These are phyloP conservation scores for Heteromormyrus szaboi DNA, from an alignment of 2,797 vertebrate species.

Conservation along the genomic window DNA sequence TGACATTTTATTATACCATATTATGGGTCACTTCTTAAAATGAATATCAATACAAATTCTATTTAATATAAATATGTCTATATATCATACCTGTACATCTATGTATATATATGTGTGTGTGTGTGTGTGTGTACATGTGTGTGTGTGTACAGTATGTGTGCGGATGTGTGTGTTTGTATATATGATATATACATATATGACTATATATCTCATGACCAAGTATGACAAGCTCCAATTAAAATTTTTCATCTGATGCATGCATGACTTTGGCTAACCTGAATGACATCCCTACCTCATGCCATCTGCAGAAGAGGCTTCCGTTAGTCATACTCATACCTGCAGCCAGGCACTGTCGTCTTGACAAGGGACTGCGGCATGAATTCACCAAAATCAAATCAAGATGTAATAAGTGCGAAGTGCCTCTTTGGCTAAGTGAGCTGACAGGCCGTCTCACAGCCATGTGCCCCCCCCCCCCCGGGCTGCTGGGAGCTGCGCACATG, in stretches of 20 bases:
- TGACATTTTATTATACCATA: background rate
- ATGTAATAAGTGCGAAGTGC: background rate
- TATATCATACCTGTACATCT: background rate
- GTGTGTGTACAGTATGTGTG: background rate
- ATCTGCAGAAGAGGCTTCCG: background rate
- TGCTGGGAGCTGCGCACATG: slow-evolving; percentile 37
- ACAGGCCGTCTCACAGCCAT: slow-evolving; percentile 32
- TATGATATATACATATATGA: background rate
- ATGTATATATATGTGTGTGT: background rate
- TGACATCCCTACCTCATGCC: background rate
- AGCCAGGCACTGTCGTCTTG: background rate
- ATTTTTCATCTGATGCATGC: background rate
- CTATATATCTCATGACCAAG: background rate
- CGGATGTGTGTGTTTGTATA: background rate
- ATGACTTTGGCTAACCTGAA: background rate
- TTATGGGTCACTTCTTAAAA: background rate
- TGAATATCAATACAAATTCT: background rate
- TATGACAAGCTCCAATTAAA: background rate
- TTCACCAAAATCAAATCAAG: background rate
- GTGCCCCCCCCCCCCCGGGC: slow-evolving; percentile 18
- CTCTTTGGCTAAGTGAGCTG: slow-evolving; percentile 21
- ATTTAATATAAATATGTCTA: background rate
- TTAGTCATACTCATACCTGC: background rate
- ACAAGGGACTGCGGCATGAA: background rate
- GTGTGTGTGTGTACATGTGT: background rate